A percentile compares a stretch with the other conserved stretches of the same genome.
phyloP scores from a whole-genome alignment of 2,113 vertebrate species.

The Gnathonemus echidnorhynchus region DNA sequence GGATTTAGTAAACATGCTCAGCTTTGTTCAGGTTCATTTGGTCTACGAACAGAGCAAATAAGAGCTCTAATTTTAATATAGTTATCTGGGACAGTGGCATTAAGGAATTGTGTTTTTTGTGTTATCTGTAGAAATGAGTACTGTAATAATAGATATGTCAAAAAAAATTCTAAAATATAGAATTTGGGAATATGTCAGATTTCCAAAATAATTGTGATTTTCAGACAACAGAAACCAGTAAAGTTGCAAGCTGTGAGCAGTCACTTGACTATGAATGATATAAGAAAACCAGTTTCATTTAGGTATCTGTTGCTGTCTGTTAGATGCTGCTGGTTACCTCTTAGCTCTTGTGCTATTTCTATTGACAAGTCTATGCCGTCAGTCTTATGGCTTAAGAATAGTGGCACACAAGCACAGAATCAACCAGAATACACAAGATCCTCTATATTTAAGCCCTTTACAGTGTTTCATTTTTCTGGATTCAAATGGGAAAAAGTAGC shows the following conservation, averaged over 20 bases:
- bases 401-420: neutral
- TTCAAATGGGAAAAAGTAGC: neutral
- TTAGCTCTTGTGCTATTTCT: neutral
- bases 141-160: neutral
- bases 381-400: neutral
- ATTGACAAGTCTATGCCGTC: neutral
- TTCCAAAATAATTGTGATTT: neutral
- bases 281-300: neutral
- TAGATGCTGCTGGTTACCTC: neutral
- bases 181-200: neutral
- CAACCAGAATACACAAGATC: neutral
- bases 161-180: neutral
- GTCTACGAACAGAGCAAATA: neutral
- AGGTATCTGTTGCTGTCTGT: neutral
- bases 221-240: neutral
- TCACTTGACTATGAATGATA: neutral
- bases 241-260: neutral
- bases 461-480: neutral
- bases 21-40: slow-evolving; percentile 4
- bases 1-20: neutral
- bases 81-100: neutral
- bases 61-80: slow-evolving; percentile 8
- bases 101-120: slow-evolving; percentile 54
- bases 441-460: neutral
- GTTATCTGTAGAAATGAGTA: neutral